These are phyloP conservation scores for Drosophila nr. perissopoda DNA, from an alignment of 2,888 invertebrate genomes.

Conservation along the genomic window DNA sequence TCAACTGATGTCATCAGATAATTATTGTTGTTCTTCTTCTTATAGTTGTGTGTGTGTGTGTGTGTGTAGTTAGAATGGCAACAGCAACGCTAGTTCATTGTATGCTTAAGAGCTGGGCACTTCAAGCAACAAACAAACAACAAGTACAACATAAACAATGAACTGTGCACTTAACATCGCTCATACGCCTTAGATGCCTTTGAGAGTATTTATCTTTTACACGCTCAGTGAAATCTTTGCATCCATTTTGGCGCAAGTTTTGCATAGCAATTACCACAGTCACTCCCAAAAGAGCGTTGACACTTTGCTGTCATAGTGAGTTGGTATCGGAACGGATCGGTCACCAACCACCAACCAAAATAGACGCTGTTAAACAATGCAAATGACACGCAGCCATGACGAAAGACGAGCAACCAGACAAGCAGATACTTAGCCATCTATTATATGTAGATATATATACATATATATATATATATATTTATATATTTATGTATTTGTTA, in stretches of 20 bases:
- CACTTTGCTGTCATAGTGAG: slow-evolving; percentile 45
- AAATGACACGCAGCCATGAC: slow-evolving; percentile 26
- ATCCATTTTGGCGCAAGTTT: slow-evolving; percentile 60
- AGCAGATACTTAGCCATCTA: slow-evolving; percentile 42
- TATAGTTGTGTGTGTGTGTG: background rate
- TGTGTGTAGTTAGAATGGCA: slow-evolving; percentile 16
- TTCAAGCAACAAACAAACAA: slow-evolving; percentile 33
- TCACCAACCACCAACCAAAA: slow-evolving; percentile 27
- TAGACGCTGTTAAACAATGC: slow-evolving; percentile 36
- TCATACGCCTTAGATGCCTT: slow-evolving; percentile 17
- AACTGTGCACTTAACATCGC: slow-evolving; percentile 33
- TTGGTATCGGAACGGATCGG: slow-evolving; percentile 22
- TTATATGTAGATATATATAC: background rate
- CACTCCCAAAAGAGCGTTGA: slow-evolving; percentile 49
- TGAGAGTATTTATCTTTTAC: slow-evolving; percentile 58
- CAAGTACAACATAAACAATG: slow-evolving; percentile 34
- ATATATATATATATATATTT: slow-evolving; percentile 2
- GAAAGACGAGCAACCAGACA: slow-evolving; percentile 28
- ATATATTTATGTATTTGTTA: slow-evolving; percentile 1
- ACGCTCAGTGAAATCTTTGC: slow-evolving; percentile 46
- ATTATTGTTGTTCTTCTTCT: background rate
- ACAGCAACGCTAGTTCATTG: slow-evolving; percentile 60
- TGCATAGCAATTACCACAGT: slow-evolving; percentile 44
- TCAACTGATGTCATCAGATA: slow-evolving; percentile 57
- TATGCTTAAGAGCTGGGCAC: slow-evolving; percentile 50